phyloP scores from a whole-genome alignment of 37 sponge, comb jelly and placozoan genomes.

The Cliona cf. orientalis region DNA sequence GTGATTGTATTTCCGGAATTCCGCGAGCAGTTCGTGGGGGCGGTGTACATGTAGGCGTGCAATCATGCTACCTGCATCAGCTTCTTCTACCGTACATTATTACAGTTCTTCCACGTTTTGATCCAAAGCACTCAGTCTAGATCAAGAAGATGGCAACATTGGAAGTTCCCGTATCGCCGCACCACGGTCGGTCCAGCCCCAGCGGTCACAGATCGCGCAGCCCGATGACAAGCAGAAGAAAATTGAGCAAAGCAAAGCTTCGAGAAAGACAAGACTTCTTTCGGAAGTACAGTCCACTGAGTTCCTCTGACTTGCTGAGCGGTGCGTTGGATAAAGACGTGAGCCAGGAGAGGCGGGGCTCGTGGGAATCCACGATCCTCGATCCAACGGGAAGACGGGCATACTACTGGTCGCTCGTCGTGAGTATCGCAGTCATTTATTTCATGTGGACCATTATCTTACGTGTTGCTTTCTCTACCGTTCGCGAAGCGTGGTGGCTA shows the following conservation, averaged over 20 bases:
- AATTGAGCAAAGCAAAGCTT: not conserved
- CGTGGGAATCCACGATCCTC: not conserved
- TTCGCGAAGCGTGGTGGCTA: not conserved
- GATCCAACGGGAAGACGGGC: slow-evolving; percentile 27
- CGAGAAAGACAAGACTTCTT: slow-evolving; percentile 28
- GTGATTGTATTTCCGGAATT: too few relatives aligned
- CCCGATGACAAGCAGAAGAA: too few relatives aligned
- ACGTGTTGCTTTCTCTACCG: slow-evolving; percentile 9
- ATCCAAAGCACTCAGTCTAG: too few relatives aligned
- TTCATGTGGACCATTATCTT: slow-evolving; percentile 24
- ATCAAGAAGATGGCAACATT: too few relatives aligned
- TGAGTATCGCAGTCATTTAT: slow-evolving; percentile 33
- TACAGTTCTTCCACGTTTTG: too few relatives aligned
- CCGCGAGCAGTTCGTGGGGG: too few relatives aligned
- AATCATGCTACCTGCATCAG: too few relatives aligned
- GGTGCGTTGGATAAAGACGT: not conserved
- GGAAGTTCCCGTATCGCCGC: too few relatives aligned
- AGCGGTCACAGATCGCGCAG: too few relatives aligned
- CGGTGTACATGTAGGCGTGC: too few relatives aligned
- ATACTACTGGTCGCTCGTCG: slow-evolving; percentile 32
- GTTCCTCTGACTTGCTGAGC: slow-evolving; percentile 9
- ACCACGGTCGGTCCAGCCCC: too few relatives aligned
- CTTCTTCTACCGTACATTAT: too few relatives aligned
- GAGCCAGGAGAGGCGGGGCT: not conserved
- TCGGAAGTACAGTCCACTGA: slow-evolving; percentile 36